Evolutionary conservation across 2,888 invertebrate genomes (phyloP).

Genomic region (Plagiodera versicolora): DNA sequence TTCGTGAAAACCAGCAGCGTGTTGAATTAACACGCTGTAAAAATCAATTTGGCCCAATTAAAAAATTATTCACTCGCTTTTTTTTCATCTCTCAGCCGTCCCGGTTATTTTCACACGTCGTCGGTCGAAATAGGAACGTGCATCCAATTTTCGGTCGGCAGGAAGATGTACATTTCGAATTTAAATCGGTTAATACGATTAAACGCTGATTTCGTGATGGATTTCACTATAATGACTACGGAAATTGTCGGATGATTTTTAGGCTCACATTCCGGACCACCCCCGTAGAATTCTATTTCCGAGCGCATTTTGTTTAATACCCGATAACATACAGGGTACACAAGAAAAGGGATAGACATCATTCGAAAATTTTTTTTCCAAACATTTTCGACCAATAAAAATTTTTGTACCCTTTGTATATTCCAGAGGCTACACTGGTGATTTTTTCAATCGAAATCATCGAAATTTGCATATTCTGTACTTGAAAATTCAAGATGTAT

Average conservation of each 20-base stretch:
- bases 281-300: too few species aligned
- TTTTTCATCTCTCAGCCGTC: constrained; percentile 16
- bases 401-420: too few species aligned
- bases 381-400: too few species aligned
- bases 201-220: constrained; percentile 22
- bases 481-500: too few species aligned
- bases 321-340: too few species aligned
- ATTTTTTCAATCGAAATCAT: too few species aligned
- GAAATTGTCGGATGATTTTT: not conserved
- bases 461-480: too few species aligned
- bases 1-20: constrained; percentile 20
- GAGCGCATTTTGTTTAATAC: too few species aligned
- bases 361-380: too few species aligned
- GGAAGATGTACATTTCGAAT: constrained; percentile 39
- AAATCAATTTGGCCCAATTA: constrained; percentile 35
- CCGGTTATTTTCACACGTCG: constrained; percentile 31
- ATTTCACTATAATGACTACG: not conserved
- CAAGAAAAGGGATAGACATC: too few species aligned
- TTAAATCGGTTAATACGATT: constrained; percentile 36
- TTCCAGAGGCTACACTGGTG: too few species aligned
- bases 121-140: constrained; percentile 30
- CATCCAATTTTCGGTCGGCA: constrained; percentile 34
- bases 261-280: too few species aligned
- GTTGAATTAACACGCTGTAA: constrained; percentile 26
- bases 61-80: constrained; percentile 35